Evolutionary conservation across 2,113 vertebrate species (phyloP).

Genomic region (Rynchops niger): DNA sequence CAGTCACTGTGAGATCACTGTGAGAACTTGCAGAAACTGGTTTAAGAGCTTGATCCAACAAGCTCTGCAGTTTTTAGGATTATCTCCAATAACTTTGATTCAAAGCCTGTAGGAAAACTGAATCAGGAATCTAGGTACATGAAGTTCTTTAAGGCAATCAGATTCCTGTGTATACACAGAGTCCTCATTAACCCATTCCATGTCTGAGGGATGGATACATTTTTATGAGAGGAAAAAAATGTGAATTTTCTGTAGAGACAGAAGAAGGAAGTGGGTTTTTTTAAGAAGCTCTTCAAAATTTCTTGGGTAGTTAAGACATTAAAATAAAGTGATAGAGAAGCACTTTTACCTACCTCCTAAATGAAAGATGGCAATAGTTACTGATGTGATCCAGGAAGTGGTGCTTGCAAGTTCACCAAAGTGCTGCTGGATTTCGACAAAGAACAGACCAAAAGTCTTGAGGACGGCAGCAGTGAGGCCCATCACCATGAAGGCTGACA

Average conservation of each 20-base stretch:
- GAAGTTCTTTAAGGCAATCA: background rate
- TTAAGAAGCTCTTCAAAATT: background rate
- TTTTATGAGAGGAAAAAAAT: background rate
- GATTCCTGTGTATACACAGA: background rate
- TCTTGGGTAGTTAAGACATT: background rate
- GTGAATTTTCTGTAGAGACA: background rate
- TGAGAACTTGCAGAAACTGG: background rate
- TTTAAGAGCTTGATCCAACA: background rate
- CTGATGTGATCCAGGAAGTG: slow-evolving; percentile 79
- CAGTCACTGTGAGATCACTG: background rate
- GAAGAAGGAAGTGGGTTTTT: background rate
- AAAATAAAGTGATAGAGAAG: background rate
- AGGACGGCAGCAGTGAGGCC: slow-evolving; percentile 75
- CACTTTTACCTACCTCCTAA: slow-evolving; percentile 68
- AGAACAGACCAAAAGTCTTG: slow-evolving; percentile 80
- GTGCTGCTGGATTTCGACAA: slow-evolving; percentile 78
- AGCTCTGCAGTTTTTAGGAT: background rate
- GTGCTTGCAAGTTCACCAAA: slow-evolving; percentile 75
- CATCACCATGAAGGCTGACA: slow-evolving; percentile 75
- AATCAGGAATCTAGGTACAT: background rate
- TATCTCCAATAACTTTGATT: background rate
- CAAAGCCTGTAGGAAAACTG: background rate
- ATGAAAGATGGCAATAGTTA: slow-evolving; percentile 76
- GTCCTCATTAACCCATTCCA: background rate
- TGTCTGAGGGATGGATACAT: background rate